Evolutionary conservation across 37 sponge, comb jelly and placozoan species (phyloP).

Genomic region (Ianthella basta): DNA sequence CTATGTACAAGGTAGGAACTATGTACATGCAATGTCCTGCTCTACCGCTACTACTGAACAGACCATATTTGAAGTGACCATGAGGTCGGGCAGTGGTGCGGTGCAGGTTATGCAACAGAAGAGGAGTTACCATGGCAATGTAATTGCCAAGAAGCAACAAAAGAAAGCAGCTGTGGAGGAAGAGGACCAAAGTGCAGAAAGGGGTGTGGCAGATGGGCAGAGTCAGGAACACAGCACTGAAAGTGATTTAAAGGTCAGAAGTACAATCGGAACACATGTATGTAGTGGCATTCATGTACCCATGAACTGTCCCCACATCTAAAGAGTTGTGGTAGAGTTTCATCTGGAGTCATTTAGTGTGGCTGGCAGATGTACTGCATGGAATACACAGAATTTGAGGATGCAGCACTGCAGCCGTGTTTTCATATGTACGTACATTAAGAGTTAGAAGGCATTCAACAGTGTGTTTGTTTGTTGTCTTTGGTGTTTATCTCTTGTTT

Average conservation of each 20-base stretch:
- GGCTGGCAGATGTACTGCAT: too few relatives aligned
- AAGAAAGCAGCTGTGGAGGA: neutral
- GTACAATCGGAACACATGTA: neutral
- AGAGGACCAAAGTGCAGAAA: neutral
- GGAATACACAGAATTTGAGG: too few relatives aligned
- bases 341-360: too few relatives aligned
- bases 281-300: neutral
- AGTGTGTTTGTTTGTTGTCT: too few relatives aligned
- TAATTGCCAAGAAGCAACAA: conserved; percentile 29
- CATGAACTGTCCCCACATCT: too few relatives aligned
- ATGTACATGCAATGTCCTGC: too few relatives aligned
- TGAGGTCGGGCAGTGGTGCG: conserved; percentile 49
- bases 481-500: too few relatives aligned
- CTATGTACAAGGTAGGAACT: too few relatives aligned
- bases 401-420: too few relatives aligned
- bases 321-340: too few relatives aligned
- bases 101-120: conserved; percentile 70
- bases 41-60: neutral
- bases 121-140: conserved; percentile 40
- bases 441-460: too few relatives aligned
- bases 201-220: neutral
- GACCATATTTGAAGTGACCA: conserved; percentile 81
- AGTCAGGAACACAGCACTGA: neutral
- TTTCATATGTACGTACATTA: too few relatives aligned
- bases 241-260: conserved; percentile 21